Conservation (phyloP, 1,140 invertebrate species). For the Brachionus manjavacas region DNA sequence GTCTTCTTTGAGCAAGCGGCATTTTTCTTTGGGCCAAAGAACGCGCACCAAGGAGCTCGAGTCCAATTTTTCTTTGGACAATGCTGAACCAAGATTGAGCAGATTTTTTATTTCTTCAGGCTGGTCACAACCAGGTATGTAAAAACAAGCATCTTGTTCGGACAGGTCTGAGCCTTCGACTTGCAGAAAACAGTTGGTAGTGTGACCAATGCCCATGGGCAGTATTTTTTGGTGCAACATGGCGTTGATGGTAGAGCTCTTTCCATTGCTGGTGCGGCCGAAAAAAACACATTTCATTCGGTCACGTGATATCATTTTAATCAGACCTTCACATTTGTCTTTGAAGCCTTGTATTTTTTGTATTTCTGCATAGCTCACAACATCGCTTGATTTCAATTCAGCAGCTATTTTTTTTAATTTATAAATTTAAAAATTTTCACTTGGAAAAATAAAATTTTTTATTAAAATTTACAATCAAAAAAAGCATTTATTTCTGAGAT, state of each 20-base stretch:
- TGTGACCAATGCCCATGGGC: conserved; percentile 96
- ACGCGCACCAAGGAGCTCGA: conserved; percentile 77
- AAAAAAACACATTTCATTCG: conserved; percentile 43
- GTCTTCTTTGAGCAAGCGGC: conserved; percentile 86
- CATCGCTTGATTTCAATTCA: not conserved
- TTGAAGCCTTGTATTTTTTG: not conserved
- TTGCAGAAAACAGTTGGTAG: conserved; percentile 97
- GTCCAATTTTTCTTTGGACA: conserved; percentile 81
- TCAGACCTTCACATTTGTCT: conserved; percentile 25
- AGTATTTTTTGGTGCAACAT: conserved; percentile 95
- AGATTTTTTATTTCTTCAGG: not conserved
- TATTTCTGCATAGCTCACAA: conserved; percentile 11
- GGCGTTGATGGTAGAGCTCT: conserved; percentile 97
- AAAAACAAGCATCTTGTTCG: conserved; percentile 32
- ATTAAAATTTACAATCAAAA: conserved; percentile 5
- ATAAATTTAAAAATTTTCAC: not conserved
- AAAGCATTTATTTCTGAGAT: conserved; percentile 7
- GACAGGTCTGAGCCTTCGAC: conserved; percentile 65
- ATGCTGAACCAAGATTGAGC: conserved; percentile 71
- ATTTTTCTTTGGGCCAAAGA: conserved; percentile 92
- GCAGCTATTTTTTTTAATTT: not conserved
- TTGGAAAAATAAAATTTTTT: not conserved
- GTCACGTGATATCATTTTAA: conserved; percentile 40
- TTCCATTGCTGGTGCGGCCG: conserved; percentile 88
- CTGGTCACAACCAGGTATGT: not conserved